These are phyloP conservation scores for Paracentrotus lividus DNA, from an alignment of 53 echinoderm and acorn worm species.

Conservation along the genomic window DNA sequence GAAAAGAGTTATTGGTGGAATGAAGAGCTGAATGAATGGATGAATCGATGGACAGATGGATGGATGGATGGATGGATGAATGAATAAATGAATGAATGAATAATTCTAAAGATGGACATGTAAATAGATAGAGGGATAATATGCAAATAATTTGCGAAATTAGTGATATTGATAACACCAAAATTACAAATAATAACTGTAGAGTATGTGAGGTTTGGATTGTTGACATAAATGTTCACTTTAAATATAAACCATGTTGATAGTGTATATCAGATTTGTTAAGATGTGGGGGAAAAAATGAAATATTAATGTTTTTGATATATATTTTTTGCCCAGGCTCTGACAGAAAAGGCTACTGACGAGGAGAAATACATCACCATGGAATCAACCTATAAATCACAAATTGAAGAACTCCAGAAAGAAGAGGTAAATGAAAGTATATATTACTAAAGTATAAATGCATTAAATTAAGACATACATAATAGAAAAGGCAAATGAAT, in stretches of 20 bases:
- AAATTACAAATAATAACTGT: not conserved
- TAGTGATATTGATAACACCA: not conserved
- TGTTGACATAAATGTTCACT: not conserved
- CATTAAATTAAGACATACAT: not conserved
- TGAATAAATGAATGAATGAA: not conserved
- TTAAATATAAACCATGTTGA: not conserved
- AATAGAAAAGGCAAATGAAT: not conserved
- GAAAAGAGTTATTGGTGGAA: not conserved
- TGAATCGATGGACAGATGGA: not conserved
- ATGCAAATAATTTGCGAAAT: not conserved
- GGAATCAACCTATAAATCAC: conserved; percentile 76
- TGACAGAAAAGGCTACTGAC: conserved; percentile 83
- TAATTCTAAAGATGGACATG: not conserved
- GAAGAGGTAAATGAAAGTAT: conserved; percentile 66
- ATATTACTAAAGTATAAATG: not conserved
- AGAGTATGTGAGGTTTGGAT: not conserved
- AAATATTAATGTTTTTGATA: not conserved
- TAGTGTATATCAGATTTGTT: too few species aligned
- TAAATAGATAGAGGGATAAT: not conserved
- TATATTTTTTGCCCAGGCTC: conserved; percentile 66
- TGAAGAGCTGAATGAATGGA: not conserved
- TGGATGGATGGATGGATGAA: not conserved
- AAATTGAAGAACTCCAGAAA: conserved; percentile 71
- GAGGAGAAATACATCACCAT: conserved; percentile 79
- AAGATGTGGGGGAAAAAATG: not conserved